Base-by-base conservation (phyloP, 1,140 invertebrate genomes). In the Paraescarpia echinospica region DNA sequence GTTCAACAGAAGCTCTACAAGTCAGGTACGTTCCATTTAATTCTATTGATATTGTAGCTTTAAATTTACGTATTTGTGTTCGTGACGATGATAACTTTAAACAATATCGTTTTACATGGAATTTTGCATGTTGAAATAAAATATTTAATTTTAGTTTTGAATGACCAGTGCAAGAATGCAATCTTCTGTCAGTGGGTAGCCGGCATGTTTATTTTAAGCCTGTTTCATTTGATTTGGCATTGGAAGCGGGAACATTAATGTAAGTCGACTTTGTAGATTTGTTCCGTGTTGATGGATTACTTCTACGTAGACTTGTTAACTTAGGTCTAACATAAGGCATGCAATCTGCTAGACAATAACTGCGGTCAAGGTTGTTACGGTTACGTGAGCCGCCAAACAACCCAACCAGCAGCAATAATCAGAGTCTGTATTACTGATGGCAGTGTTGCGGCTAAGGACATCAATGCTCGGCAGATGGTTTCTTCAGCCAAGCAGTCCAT, bases 1-100 rank as follows among this genome's bases (percentile, higher is more conserved):
- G 95, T 35, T 96, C 96, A 9, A 95, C 95, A 34, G 96, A 96
- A 92, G 95, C 94, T 27, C 94, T 95, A 31, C 94, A 94, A 95
- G 94, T 96, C 35, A 94, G 95, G 95, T 96, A 94, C 93, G 94
- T 77, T 14, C 59, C 22, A 77, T 18, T 77, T 27, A 12, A 31
- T 2, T 31, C 27, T 12, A 4, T 18, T 27, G 59, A 0, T 77
- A 31, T 22, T 77, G 59, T 77, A 51, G 48, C 48, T 27, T 77
- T 18, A 12, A 4, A 0, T 77, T 77, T 77, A 41, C 4, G 41
- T 41, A 12, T 27, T 0, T 12, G 12, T 77, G 59, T 18, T 22
- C 8, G 22, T 18, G 59, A 77, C 8, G 27, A 77, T 27, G 14
- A 31, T 77, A 27, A 6, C 14, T 2, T 22, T 31, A 77, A 27